These are phyloP conservation scores for Oreochromis grahami DNA, from an alignment of 2,797 vertebrate species.

Conservation along the genomic window DNA sequence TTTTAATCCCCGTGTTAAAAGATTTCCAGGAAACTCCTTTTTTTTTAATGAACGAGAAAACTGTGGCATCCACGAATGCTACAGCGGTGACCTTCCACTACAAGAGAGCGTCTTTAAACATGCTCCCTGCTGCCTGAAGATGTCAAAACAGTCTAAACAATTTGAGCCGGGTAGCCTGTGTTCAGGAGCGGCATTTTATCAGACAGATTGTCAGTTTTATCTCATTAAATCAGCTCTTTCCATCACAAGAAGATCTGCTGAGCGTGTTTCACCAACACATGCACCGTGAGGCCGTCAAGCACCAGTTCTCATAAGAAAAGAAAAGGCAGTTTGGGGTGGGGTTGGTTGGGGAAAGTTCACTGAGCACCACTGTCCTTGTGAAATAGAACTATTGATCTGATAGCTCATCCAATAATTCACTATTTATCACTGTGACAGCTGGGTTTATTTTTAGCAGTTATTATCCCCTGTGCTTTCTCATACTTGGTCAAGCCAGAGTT, in stretches of 20 bases:
- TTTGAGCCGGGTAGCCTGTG: not conserved
- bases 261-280: conserved; percentile 13
- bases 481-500: not conserved
- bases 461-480: not conserved
- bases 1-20: not conserved
- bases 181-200: not conserved
- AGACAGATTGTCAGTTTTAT: conserved; percentile 8
- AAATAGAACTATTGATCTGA: conserved; percentile 41
- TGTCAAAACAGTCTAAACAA: not conserved
- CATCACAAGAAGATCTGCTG: conserved; percentile 31
- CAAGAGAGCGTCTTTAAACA: not conserved
- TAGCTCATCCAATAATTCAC: conserved; percentile 18
- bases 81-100: not conserved
- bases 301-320: not conserved
- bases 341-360: conserved; percentile 28
- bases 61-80: not conserved
- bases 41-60: not conserved
- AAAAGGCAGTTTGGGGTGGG: not conserved
- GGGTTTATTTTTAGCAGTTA: conserved; percentile 23
- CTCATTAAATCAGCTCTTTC: conserved; percentile 33
- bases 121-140: not conserved
- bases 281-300: not conserved
- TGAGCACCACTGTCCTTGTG: not conserved
- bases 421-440: not conserved
- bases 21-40: not conserved